These are phyloP conservation scores for Listronotus bonariensis DNA, from an alignment of 1,140 invertebrate species.

Conservation along the genomic window DNA sequence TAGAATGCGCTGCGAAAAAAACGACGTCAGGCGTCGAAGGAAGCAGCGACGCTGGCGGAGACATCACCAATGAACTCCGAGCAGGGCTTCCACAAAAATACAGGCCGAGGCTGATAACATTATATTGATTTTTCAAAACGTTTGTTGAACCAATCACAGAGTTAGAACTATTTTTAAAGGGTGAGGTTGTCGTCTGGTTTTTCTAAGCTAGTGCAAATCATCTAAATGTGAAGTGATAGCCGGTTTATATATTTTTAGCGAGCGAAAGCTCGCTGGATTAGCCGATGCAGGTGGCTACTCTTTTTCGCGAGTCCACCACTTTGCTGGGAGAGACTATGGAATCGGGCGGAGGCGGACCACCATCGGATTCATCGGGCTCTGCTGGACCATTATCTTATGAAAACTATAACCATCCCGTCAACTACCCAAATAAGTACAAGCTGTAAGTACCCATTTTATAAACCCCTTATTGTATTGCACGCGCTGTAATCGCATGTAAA, in stretches of 20 bases:
- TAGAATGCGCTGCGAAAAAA: conserved; percentile 52
- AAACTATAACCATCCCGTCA: conserved; percentile 52
- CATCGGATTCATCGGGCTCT: conserved; percentile 47
- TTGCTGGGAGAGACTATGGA: conserved; percentile 67
- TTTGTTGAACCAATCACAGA: conserved; percentile 58
- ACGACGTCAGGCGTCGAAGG: conserved; percentile 48
- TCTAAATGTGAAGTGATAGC: conserved; percentile 49
- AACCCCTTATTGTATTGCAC: conserved; percentile 31
- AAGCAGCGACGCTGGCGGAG: conserved; percentile 53
- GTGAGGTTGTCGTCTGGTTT: conserved; percentile 56
- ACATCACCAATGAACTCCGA: conserved; percentile 52
- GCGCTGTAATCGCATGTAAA: conserved; percentile 41
- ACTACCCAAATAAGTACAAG: conserved; percentile 55
- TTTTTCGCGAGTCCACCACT: conserved; percentile 71
- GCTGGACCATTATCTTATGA: conserved; percentile 52
- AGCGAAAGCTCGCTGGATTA: conserved; percentile 47
- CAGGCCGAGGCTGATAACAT: conserved; percentile 55
- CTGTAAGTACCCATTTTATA: conserved; percentile 50
- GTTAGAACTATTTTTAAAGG: conserved; percentile 58
- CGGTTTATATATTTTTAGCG: conserved; percentile 45
- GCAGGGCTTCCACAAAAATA: conserved; percentile 55
- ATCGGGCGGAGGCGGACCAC: conserved; percentile 54
- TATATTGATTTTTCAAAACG: conserved; percentile 58
- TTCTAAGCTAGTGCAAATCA: conserved; percentile 49
- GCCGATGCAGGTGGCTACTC: conserved; percentile 70